phyloP scores from a whole-genome alignment of 2,888 invertebrate species.

The Blomia tropicalis region DNA sequence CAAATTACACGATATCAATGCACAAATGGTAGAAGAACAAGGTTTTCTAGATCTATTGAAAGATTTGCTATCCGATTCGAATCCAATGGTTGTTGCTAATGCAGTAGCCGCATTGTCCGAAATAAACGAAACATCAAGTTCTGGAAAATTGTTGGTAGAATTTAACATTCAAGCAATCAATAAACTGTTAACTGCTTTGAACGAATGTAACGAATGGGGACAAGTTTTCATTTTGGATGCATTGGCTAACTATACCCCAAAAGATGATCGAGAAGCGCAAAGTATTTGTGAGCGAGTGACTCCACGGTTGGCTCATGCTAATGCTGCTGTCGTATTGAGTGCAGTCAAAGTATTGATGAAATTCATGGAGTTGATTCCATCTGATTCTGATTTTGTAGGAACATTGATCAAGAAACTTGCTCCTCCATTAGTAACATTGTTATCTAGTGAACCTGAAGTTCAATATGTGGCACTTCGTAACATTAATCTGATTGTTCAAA shows the following conservation, averaged over 20 bases:
- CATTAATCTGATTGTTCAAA: constrained; percentile 97
- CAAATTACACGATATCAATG: constrained; percentile 88
- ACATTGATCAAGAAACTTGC: constrained; percentile 90
- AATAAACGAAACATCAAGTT: constrained; percentile 90
- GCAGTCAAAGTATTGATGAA: constrained; percentile 96
- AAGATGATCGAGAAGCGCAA: constrained; percentile 93
- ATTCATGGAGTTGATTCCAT: constrained; percentile 87
- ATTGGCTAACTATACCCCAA: constrained; percentile 85
- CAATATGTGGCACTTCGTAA: constrained; percentile 96
- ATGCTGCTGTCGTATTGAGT: constrained; percentile 94
- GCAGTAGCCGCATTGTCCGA: constrained; percentile 96
- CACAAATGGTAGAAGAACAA: constrained; percentile 57
- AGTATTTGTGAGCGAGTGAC: constrained; percentile 95
- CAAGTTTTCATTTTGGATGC: constrained; percentile 97
- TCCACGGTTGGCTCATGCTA: constrained; percentile 90
- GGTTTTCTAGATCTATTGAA: constrained; percentile 92
- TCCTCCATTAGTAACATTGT: constrained; percentile 90
- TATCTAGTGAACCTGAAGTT: constrained; percentile 96
- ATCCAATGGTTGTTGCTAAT: constrained; percentile 99
- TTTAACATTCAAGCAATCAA: constrained; percentile 96
- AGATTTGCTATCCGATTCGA: constrained; percentile 92
- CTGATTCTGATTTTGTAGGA: constrained; percentile 79
- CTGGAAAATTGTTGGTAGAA: constrained; percentile 82
- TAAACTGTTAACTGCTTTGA: constrained; percentile 88
- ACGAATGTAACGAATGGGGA: constrained; percentile 98